These are phyloP conservation scores for Serilophus lunatus DNA, from an alignment of 2,113 vertebrate species.

Conservation along the genomic window DNA sequence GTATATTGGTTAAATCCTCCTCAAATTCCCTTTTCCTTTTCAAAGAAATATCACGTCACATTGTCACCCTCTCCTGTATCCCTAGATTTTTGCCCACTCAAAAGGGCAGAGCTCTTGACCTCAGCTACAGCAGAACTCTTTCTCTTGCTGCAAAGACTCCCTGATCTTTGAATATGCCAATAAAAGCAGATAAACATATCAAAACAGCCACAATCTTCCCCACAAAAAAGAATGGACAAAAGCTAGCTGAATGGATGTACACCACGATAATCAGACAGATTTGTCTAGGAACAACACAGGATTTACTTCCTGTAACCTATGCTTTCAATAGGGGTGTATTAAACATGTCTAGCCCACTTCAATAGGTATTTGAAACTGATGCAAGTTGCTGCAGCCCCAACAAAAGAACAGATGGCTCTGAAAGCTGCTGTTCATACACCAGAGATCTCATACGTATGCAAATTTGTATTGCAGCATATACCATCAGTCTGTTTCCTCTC, in stretches of 20 bases:
- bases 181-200: background rate
- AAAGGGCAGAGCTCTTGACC: background rate
- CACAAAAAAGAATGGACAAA: background rate
- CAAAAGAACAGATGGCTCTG: constrained; percentile 66
- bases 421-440: constrained; percentile 56
- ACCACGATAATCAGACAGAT: background rate
- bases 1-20: background rate
- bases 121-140: background rate
- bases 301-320: background rate
- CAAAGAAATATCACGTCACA: background rate
- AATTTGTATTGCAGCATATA: constrained; percentile 39
- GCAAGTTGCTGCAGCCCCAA: constrained; percentile 46
- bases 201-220: background rate
- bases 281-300: background rate
- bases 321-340: constrained; percentile 4
- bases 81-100: background rate
- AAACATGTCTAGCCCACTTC: constrained; percentile 8
- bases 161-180: background rate
- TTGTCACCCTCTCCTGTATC: background rate
- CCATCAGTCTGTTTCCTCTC: background rate
- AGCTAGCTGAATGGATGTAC: background rate
- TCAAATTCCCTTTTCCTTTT: background rate
- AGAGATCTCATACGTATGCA: constrained; percentile 42
- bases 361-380: constrained; percentile 47
- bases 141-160: background rate